A percentile compares a stretch with the other conserved stretches of the same genome.
Conservation (phyloP, 2,113 vertebrate species). For the Ciconia boyciana region DNA sequence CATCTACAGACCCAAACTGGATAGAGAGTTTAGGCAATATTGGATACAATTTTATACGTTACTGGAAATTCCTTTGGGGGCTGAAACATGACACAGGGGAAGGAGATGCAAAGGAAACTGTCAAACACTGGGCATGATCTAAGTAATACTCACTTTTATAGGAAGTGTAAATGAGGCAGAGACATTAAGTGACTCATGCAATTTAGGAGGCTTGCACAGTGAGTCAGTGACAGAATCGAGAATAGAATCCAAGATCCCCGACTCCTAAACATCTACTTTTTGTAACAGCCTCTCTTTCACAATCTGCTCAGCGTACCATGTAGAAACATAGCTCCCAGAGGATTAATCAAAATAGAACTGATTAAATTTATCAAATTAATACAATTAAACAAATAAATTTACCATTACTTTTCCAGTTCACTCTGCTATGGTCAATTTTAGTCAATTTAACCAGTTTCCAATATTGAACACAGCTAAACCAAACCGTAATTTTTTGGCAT, state of each 20-base stretch:
- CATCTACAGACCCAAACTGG: background rate
- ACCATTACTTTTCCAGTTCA: background rate
- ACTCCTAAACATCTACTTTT: background rate
- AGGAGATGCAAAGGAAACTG: background rate
- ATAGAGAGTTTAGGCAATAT: background rate
- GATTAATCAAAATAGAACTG: background rate
- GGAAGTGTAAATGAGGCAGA: slow-evolving; percentile 19
- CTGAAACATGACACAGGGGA: background rate
- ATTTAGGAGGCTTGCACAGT: background rate
- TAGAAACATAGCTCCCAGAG: background rate
- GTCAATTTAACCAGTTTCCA: background rate
- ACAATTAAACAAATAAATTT: background rate
- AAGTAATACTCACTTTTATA: background rate
- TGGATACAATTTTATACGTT: background rate
- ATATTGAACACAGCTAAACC: background rate
- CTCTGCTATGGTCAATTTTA: background rate
- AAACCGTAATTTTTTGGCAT: background rate
- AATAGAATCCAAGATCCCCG: slow-evolving; percentile 8
- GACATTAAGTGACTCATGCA: background rate
- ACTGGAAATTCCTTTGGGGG: background rate
- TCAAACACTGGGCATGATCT: background rate
- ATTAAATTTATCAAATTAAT: background rate
- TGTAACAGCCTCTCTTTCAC: background rate
- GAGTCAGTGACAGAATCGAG: slow-evolving; percentile 1
- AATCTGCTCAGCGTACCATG: background rate